Base-by-base conservation (phyloP, 2,888 invertebrate genomes). In the Conops quadrifasciatus region DNA sequence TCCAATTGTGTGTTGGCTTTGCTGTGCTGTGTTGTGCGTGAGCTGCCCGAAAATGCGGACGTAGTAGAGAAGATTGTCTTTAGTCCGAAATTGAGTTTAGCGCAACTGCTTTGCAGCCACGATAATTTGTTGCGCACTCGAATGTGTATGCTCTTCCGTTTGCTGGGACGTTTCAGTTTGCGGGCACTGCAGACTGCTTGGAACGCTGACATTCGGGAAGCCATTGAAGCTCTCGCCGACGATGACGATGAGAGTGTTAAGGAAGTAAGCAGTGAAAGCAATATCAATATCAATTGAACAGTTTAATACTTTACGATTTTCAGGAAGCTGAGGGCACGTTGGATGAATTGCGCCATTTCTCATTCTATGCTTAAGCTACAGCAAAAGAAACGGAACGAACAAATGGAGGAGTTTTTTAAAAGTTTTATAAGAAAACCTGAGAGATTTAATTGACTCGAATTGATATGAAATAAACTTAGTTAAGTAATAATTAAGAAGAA, bases 21-120 rank as follows among this genome's bases (percentile, higher is more conserved):
- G 43, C 87, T 95, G 11, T 92, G 91, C 67, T 91, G 93, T 15
- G 88, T 94, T 3, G 84, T 94, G 19, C 89, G 93, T 76, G 91
- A 91, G 72, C 85, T 91, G 21, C 93, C 94, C 0, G 93, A 93
- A 80, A 92, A 94, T 80, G 90, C 91, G 0, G 91, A 91, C 71
- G 87, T 94, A 0, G 91, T 94, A 0, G 93, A 93, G 80, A 90
- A 90, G 78, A 90, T 94, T 72, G 86, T 93, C 5, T 89, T 89
- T 51, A 87, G 87, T 71, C 75, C 84, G 2, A 85, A 85, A 3
- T 87, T 89, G 15, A 87, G 89, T 79, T 88, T 92, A 72, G 83
- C 88, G 51, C 82, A 81, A 43, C 87, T 92, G 66, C 82, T 92
- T 70, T 88, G 89, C 76, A 89, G 89, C 78, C 87, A 89, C 0